Conservation (phyloP, 2,888 invertebrate genomes). For the Drosophila yooni region DNA sequence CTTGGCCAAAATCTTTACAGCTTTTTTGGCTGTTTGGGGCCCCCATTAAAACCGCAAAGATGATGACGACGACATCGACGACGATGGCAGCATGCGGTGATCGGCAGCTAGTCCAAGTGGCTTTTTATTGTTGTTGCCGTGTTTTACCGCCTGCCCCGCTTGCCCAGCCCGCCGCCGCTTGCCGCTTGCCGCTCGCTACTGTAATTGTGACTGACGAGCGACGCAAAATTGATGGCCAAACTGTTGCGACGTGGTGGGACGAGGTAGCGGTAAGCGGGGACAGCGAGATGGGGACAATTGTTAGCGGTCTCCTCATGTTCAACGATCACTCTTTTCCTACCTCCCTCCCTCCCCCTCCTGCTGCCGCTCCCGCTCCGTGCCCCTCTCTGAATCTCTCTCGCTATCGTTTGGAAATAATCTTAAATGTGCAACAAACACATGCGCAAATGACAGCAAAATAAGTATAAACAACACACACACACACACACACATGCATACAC, state of each 20-base stretch:
- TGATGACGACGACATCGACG: slow-evolving; percentile 6
- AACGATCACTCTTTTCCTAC: slow-evolving; percentile 16
- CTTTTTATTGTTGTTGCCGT: slow-evolving; percentile 37
- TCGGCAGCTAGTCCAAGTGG: slow-evolving; percentile 60
- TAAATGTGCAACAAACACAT: slow-evolving; percentile 52
- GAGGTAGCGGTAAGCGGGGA: neutral
- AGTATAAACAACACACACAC: neutral
- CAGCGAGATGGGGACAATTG: slow-evolving; percentile 66
- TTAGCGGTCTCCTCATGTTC: slow-evolving; percentile 34
- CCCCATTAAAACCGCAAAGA: slow-evolving; percentile 46
- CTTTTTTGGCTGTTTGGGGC: slow-evolving; percentile 44
- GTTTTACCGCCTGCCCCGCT: neutral
- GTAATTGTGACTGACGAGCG: slow-evolving; percentile 53
- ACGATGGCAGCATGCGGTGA: slow-evolving; percentile 66
- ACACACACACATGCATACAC: neutral
- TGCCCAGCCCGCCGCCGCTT: neutral
- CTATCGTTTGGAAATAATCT: slow-evolving; percentile 69
- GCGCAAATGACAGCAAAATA: slow-evolving; percentile 47
- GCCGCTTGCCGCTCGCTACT: slow-evolving; percentile 25
- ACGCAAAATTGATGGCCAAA: slow-evolving; percentile 49
- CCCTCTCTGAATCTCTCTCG: slow-evolving; percentile 9
- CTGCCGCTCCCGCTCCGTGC: neutral
- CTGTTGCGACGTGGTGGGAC: slow-evolving; percentile 8
- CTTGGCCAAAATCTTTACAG: slow-evolving; percentile 67
- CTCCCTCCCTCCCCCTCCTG: neutral